These are phyloP conservation scores for Ondatra zibethicus DNA, from an alignment of 2,113 vertebrate species.

Conservation along the genomic window DNA sequence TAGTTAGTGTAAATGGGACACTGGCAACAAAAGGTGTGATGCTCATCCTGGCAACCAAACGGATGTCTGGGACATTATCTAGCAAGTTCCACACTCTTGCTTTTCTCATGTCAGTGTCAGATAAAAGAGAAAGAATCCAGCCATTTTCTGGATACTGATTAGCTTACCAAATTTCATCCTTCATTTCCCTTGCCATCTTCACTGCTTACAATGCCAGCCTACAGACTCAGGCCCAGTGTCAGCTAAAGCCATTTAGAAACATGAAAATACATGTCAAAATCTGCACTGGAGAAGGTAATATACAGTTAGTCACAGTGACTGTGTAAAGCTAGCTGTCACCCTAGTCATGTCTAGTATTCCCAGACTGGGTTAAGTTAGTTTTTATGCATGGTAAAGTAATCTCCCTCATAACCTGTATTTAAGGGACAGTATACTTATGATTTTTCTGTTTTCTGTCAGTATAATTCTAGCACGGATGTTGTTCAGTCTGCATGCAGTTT, in stretches of 20 bases:
- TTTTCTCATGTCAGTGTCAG: slow-evolving; percentile 51
- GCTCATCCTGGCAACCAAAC: slow-evolving; percentile 39
- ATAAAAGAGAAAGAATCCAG: slow-evolving; percentile 45
- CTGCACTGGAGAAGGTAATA: background rate
- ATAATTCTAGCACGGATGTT: background rate
- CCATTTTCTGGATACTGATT: slow-evolving; percentile 15
- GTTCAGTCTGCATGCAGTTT: background rate
- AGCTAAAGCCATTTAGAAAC: background rate
- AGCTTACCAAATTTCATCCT: background rate
- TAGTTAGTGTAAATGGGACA: slow-evolving; percentile 70
- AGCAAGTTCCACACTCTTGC: slow-evolving; percentile 38
- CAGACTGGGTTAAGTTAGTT: background rate
- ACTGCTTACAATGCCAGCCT: background rate
- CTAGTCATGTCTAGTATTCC: no score
- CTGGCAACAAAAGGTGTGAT: slow-evolving; percentile 47
- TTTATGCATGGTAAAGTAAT: background rate
- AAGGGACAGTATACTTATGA: background rate
- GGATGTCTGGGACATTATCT: slow-evolving; percentile 61
- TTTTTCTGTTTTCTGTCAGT: background rate
- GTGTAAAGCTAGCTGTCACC: background rate
- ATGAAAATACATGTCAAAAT: background rate
- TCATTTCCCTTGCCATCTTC: background rate
- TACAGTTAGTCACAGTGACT: background rate
- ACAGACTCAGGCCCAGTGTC: background rate
- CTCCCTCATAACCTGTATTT: background rate